Evolutionary conservation across 2,888 invertebrate genomes (phyloP), one percentile per base, ranked within the genome.

Genomic region (Chaetogeoica ovagalla): DNA sequence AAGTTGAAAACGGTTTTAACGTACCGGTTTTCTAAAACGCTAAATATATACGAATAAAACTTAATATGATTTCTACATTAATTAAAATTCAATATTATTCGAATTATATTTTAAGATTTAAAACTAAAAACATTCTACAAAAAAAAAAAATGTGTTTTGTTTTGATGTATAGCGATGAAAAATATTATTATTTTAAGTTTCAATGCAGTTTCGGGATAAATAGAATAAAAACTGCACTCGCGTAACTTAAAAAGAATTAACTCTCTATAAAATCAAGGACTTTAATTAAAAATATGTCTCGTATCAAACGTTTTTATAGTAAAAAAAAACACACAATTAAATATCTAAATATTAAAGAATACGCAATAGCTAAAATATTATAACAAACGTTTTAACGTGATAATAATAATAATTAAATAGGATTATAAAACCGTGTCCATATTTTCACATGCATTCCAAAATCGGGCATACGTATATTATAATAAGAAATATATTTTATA

Each of bases 311-410:
- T 39, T 48, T 57, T 75, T 57, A 75, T 43, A 19, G 43, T 15
- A 17, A 19, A 75, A n/a, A 39, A 15, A 63, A 63, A 52, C 30
- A 30, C 59, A 30, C 55, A 21, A 30, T 65, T 30, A 68, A 57
- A 59, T 30, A 43, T 43, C 4, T 57, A 59, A 66, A 75, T 43
- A 43, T 59, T 59, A 19, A 55, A 55, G 19, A 75, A 57, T 66
- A 0, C 23, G 43, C 66, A 30, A n/a, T 43, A 57, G 5, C 7
- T 59, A 19, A 55, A 9, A 30, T 30, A 30, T 4, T 30, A 30
- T 17, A 74, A n/a, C 52, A 75, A 75, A 23, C 39, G 57, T 65
- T 75, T 75, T 57, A 65, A 74, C 55, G 55, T 39, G 23, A 59
- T n/a, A 62, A 73, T 73, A 30, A 59, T n/a, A 62, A 73, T 73